phyloP scores from a whole-genome alignment of 2,113 vertebrate genomes.

The Galbula dea region DNA sequence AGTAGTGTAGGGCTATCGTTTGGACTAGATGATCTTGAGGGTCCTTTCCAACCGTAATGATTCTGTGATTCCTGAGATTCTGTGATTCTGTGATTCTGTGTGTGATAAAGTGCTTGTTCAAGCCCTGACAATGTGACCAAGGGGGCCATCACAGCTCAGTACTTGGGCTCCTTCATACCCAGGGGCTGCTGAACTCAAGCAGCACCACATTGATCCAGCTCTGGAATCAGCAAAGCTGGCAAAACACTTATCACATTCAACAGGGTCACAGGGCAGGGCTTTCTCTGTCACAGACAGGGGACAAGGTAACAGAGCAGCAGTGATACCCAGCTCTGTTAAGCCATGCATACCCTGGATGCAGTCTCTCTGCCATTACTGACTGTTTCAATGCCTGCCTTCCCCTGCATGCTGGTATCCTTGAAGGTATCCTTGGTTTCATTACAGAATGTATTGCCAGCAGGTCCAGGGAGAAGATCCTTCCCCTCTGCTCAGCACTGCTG shows the following conservation, averaged over 20 bases:
- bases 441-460: neutral
- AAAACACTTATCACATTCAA: neutral
- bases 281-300: neutral
- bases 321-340: neutral
- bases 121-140: neutral
- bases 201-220: neutral
- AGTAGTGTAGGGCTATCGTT: too few relatives aligned
- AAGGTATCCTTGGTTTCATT: neutral
- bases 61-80: too few relatives aligned
- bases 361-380: neutral
- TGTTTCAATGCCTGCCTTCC: neutral
- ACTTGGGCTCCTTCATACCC: neutral
- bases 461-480: neutral
- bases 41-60: too few relatives aligned
- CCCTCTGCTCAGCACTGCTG: neutral
- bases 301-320: neutral
- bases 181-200: neutral
- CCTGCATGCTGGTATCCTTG: accelerated
- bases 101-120: accelerated
- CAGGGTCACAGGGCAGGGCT: neutral
- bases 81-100: too few relatives aligned
- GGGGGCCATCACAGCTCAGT: neutral
- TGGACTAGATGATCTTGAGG: too few relatives aligned
- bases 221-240: neutral
- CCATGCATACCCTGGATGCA: accelerated